These are phyloP conservation scores for Choristoneura fumiferana DNA, from an alignment of 1,140 invertebrate species.

Conservation along the genomic window DNA sequence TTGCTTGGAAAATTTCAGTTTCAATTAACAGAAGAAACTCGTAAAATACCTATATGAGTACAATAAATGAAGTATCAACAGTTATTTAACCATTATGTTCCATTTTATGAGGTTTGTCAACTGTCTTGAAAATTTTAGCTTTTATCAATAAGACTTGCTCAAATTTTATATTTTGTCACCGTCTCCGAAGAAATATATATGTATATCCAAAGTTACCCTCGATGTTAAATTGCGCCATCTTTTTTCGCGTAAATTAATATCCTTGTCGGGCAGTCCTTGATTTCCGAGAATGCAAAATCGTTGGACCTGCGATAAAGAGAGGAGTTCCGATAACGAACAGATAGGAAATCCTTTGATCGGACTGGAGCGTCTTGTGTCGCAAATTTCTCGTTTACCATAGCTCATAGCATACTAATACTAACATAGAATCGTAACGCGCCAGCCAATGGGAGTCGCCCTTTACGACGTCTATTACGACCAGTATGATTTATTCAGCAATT, in stretches of 20 bases:
- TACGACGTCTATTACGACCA: background rate
- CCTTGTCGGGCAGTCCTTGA: slow-evolving; percentile 26
- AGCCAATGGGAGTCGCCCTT: background rate
- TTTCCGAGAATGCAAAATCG: slow-evolving; percentile 21
- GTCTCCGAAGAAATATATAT: background rate
- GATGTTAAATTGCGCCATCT: background rate
- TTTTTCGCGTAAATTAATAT: slow-evolving; percentile 32
- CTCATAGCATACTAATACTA: no score
- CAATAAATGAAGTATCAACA: no score
- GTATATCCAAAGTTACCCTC: background rate
- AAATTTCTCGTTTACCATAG: background rate
- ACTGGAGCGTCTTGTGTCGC: background rate
- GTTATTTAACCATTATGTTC: no score
- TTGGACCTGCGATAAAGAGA: slow-evolving; percentile 4
- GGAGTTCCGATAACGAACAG: slow-evolving; percentile 34
- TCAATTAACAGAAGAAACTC: no score
- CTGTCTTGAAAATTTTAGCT: no score
- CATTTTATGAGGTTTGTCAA: no score
- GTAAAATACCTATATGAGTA: no score
- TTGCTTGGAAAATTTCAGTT: no score
- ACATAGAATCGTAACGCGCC: background rate
- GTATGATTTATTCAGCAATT: slow-evolving; percentile 4
- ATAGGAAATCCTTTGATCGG: slow-evolving; percentile 43
- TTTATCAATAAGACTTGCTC: background rate
- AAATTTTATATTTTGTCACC: background rate